These are phyloP conservation scores for Bettongia penicillata DNA, from an alignment of 2,113 vertebrate species.

Conservation along the genomic window DNA sequence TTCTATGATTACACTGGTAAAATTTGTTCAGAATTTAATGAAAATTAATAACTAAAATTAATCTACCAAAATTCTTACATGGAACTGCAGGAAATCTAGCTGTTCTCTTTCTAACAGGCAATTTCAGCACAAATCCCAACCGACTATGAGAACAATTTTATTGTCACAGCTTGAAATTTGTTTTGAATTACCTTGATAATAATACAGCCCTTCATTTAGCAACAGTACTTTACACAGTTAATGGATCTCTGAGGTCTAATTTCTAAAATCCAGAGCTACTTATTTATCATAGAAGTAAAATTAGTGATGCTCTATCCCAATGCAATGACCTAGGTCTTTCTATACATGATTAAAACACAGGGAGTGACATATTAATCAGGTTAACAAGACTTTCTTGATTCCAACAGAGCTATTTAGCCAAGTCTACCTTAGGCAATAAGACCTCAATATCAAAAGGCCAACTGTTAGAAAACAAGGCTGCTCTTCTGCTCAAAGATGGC, in stretches of 20 bases:
- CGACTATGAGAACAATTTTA: slow-evolving; percentile 33
- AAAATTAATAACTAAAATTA: slow-evolving; percentile 44
- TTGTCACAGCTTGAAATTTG: slow-evolving; percentile 53
- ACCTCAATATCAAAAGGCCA: not conserved
- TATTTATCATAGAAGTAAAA: not conserved
- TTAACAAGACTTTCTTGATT: not conserved
- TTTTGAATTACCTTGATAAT: slow-evolving; percentile 53
- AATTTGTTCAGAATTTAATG: slow-evolving; percentile 44
- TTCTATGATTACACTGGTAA: not conserved
- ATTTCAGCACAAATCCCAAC: slow-evolving; percentile 5
- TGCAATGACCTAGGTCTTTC: not conserved
- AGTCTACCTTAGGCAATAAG: fast-evolving
- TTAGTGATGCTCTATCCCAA: not conserved
- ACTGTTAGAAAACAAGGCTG: not conserved
- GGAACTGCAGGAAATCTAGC: not conserved
- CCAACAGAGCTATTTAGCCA: not conserved
- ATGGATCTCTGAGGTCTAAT: slow-evolving; percentile 25
- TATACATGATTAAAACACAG: not conserved
- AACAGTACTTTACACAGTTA: not conserved
- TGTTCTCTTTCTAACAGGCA: not conserved
- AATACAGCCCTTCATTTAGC: slow-evolving; percentile 1
- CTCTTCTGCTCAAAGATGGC: not conserved
- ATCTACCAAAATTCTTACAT: not conserved
- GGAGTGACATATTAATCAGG: not conserved
- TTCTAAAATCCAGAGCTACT: not conserved